These are phyloP conservation scores for Onthophagus sagittarius DNA, from an alignment of 2,888 invertebrate species.

Conservation along the genomic window DNA sequence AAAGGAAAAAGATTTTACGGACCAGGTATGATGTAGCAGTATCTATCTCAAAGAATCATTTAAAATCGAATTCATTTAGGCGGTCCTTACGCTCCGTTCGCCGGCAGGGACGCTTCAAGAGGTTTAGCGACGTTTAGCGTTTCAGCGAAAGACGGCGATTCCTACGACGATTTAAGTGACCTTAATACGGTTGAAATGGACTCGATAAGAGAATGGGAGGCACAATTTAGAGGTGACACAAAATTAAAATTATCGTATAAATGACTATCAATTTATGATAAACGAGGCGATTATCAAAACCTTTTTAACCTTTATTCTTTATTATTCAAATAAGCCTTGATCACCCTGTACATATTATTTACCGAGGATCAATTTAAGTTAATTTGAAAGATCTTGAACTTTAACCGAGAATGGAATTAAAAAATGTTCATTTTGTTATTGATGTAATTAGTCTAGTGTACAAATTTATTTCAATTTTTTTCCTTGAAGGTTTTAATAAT, in stretches of 20 bases:
- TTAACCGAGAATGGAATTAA: background rate
- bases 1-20: constrained; percentile 89
- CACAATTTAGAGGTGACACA: constrained; percentile 82
- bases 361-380: background rate
- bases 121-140: constrained; percentile 92
- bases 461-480: no score
- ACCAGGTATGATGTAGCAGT: constrained; percentile 64
- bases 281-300: background rate
- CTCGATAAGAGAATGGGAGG: constrained; percentile 94
- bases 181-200: constrained; percentile 92
- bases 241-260: background rate
- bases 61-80: constrained; percentile 54
- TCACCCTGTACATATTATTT: no score
- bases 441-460: no score
- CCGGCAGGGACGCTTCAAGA: constrained; percentile 92
- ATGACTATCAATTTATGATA: background rate
- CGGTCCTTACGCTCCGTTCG: constrained; percentile 92
- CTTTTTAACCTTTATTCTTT: background rate
- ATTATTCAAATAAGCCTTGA: no score
- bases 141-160: constrained; percentile 69
- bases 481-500: no score
- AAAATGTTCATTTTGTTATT: no score
- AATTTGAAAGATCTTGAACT: background rate
- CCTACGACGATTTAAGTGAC: constrained; percentile 92
- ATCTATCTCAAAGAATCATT: constrained; percentile 12